Base-by-base conservation (phyloP, 2,113 vertebrate genomes). In the Tetrao urogallus region DNA sequence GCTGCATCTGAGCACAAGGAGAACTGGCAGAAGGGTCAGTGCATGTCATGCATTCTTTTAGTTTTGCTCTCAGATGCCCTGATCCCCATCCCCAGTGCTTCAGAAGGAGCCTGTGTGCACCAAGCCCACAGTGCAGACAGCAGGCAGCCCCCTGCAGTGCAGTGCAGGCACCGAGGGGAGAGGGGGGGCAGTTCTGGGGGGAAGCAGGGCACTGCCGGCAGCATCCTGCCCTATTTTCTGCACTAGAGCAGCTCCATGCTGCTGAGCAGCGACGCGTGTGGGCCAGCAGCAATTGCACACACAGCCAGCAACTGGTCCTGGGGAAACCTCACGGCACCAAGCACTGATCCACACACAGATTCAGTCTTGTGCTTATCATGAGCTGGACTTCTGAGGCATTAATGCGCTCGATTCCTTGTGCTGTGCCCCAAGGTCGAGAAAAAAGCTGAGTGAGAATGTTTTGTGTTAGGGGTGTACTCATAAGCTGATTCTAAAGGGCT, bases 391-490 rank as follows among this genome's bases (percentile, higher is more conserved):
- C 8, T 0, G 1, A 88, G 85, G 67, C 86, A 74, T 86, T 50
- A 15, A 40, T 48, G 64, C 69, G 8, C 38, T 38, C 34, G 56
- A 13, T 57, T 92, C 71, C 32, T 43, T 74, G 81, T 28, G 18
- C 45, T 42, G 16, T 42, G 82, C 30, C 42, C 38, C 71, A 91
- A 89, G 64, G 82, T 93, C 89, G 91, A 67, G 28, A 56, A 71
- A 89, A 56, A 42, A 95, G 91, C 84, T 60, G 89, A 73, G 86
- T 47, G 36, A 88, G 73, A 63, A 45, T 28, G 64, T 30, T 65
- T 70, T 71, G 8, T 60, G 14, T 72, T 58, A 36, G 43, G 74
- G 30, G 3, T 80, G 0, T 48, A 36, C 88, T 89, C 89, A 78
- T 56, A 89, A 78, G 48, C 28, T 86, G 34, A 36, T 92, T 80